Base-by-base conservation (phyloP, 1,140 invertebrate genomes). In the Tachypleus tridentatus region DNA sequence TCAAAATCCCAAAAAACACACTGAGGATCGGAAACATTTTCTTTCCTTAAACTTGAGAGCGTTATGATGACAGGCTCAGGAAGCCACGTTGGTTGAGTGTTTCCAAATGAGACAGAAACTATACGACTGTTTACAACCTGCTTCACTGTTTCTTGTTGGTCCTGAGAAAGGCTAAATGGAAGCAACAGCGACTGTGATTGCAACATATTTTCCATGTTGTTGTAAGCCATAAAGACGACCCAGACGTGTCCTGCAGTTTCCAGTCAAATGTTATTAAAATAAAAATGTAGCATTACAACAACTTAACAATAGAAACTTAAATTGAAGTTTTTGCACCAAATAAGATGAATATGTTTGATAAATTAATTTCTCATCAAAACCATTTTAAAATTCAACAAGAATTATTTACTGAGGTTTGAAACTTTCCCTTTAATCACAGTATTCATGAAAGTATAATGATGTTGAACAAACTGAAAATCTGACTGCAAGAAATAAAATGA, bases 1-100 rank as follows among this genome's bases (percentile, higher is more conserved):
- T 86, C 77, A 72, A 92, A 94, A 77, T 97, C 90, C 93, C 93
- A 97, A 78, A 91, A 97, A 2, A 94, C 92, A 76, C 93, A 97
- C 7, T 85, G 84, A 4, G 92, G 90, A 79, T 94, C 93, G 49
- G 88, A 90, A 7, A 94, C 88, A 76, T 95, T 95, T 71, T 93
- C 88, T 1, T 84, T 85, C 68, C 84, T 82, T 52, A 93, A 76
- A 78, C 94, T 91, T n/a, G 11, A 60, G 56, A 56, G 29, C 2
- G 87, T 88, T 58, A 95, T 79, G 10, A 82, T 83, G 1, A 95
- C 90, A 53, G 91, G 91, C 73, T 94, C 84, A 0, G 84, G 85
- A 4, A 96, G 78, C 73, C 91, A 86, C 62, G 62, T 51, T 47
- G 91, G 89, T 74, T 92, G 89, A 7, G 88, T 81, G 0, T 88